Percentiles rank a stretch among this genome's conserved stretches.
These are phyloP conservation scores for Naso thynnoides DNA, from an alignment of 2,797 vertebrate genomes.

Conservation along the genomic window DNA sequence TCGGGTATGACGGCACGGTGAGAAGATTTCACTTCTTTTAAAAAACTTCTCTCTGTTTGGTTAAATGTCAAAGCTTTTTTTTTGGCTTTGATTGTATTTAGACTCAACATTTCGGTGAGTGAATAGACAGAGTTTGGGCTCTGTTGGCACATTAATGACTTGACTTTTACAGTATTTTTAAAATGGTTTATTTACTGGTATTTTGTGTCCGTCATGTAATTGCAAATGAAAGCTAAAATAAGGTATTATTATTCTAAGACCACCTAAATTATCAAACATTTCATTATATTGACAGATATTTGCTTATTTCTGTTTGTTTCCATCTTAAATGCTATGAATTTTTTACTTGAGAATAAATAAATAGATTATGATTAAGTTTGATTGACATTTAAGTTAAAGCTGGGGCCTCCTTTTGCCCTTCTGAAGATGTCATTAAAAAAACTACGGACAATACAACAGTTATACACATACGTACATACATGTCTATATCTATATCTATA, in stretches of 20 bases:
- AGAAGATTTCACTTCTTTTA: conserved; percentile 20
- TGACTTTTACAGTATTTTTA: neutral
- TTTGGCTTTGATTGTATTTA: conserved; percentile 12
- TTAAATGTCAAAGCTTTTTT: conserved; percentile 1
- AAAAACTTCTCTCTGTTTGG: conserved; percentile 17
- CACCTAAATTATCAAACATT: neutral
- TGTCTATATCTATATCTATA: no score
- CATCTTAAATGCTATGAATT: neutral
- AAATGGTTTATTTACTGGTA: neutral
- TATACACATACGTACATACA: no score
- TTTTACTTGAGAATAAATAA: neutral
- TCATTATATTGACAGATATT: no score
- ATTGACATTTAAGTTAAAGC: no score
- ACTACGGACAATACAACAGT: no score
- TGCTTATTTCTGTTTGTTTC: neutral
- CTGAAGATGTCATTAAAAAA: no score
- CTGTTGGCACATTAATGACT: neutral
- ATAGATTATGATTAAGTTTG: no score
- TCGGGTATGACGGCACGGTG: conserved; percentile 4
- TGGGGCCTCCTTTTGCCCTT: no score
- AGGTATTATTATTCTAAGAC: neutral
- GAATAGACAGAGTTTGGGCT: neutral
- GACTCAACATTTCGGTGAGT: neutral
- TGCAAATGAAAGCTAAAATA: neutral
- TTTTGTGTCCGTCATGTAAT: neutral